phyloP scores from a whole-genome alignment of 2,113 vertebrate genomes.

The Boulengeromyrus knoepffleri region DNA sequence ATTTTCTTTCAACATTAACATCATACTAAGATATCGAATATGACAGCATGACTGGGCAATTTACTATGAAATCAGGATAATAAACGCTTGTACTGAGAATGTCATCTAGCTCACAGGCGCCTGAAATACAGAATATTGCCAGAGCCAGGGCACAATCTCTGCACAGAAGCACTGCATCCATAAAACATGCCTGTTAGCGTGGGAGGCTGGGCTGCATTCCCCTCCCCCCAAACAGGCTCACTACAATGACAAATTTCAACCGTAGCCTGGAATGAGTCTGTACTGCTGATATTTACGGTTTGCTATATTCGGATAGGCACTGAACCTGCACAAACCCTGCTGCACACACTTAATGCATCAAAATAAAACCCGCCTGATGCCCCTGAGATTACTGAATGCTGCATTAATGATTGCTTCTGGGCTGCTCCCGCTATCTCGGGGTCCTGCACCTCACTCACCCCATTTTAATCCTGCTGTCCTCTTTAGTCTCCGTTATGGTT shows the following conservation, averaged over 20 bases:
- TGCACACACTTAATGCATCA: background rate
- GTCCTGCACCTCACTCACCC: slow-evolving; percentile 52
- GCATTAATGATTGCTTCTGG: background rate
- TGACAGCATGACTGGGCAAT: background rate
- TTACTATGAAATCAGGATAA: background rate
- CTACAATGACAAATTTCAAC: background rate
- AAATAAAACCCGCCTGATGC: background rate
- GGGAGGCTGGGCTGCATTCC: background rate
- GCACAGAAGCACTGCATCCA: background rate
- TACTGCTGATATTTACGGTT: background rate
- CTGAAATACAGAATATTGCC: background rate
- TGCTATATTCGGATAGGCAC: background rate
- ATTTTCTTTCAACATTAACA: background rate
- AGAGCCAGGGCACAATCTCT: background rate
- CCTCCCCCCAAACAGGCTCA: background rate
- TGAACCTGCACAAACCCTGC: background rate
- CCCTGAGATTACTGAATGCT: background rate
- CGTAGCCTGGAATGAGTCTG: background rate
- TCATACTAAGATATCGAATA: background rate
- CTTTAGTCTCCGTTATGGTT: slow-evolving; percentile 26
- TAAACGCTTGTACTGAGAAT: background rate
- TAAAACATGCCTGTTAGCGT: slow-evolving; percentile 7
- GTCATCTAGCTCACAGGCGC: background rate
- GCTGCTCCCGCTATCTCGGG: background rate
- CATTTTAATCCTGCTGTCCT: slow-evolving; percentile 49